Conservation (phyloP, 2,113 vertebrate species). For the Canis aureus region DNA sequence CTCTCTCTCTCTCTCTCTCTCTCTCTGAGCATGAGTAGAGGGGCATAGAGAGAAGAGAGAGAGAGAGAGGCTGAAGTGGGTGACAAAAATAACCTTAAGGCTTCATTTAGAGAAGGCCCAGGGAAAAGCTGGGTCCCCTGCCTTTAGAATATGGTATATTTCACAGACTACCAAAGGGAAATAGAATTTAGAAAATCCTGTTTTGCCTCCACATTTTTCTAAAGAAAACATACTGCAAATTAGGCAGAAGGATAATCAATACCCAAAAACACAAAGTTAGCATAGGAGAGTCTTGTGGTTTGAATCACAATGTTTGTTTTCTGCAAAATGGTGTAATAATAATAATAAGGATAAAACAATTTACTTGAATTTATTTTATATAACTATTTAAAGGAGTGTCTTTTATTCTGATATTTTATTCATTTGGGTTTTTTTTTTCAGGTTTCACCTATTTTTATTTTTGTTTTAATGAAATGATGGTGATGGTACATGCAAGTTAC, state of each 20-base stretch:
- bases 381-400: neutral
- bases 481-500: neutral
- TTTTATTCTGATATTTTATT: neutral
- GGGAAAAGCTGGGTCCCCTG: neutral
- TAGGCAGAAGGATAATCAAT: slow-evolving; percentile 20
- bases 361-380: neutral
- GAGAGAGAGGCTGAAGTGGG: neutral
- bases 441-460: neutral
- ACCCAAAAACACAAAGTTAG: neutral
- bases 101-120: neutral
- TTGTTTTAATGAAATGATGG: neutral
- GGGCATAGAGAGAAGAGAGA: too few species aligned
- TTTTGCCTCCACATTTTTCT: neutral
- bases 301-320: slow-evolving; percentile 36
- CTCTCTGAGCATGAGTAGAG: neutral
- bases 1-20: neutral
- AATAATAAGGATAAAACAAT: neutral
- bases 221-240: neutral
- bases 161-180: neutral
- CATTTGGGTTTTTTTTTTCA: neutral
- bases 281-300: neutral
- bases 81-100: neutral
- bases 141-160: neutral
- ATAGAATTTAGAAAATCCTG: neutral
- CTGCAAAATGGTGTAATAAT: slow-evolving; percentile 1